Evolutionary conservation across 1,140 invertebrate species (phyloP), one percentile per base, ranked within the genome.

Genomic region (Eufriesea mexicana): DNA sequence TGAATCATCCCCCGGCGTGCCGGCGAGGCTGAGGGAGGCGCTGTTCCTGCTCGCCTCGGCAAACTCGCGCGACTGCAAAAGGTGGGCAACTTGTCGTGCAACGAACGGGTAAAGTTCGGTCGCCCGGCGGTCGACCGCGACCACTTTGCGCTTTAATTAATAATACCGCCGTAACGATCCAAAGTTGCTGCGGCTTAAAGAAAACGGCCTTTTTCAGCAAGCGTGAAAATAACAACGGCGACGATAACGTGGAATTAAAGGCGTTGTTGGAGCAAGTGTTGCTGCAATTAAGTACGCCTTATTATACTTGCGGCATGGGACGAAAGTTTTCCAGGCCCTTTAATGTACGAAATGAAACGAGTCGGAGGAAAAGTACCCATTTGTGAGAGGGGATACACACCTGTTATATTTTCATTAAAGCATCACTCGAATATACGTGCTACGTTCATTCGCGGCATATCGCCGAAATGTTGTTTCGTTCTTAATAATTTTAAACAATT

Each of bases 41-140:
- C 59, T 88, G 54, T 83, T 82, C 49, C 23, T 59, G 7, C 59
- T 88, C n/a, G 83, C 86, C 45, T 64, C 66, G 23, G 76, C 35
- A 47, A 71, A 70, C 14, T 51, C 23, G 16, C 35, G 62, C 25
- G 28, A 23, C 14, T 42, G 12, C 2, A 28, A 82, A 47, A 82
- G 72, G 86, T 87, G 62, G 7, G 55, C 2, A 62, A 64, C 28
- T 59, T 73, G 61, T 28, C 9, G 23, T 9, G 28, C 64, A 9
- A 45, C 45, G 4, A 20, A n/a, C 18, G 62, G 20, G 28, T 14
- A 59, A 45, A 66, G 47, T 82, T 82, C 16, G 20, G 20, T 57
- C 72, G n/a, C 8, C 28, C 8, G 7, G 23, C 70, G 45, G 45
- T 54, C 10, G 14, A 71, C 55, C 62, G 7, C 25, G 5, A 54